Evolutionary conservation across 1,140 invertebrate species (phyloP).

Genomic region (Philotrypesis tridentata): DNA sequence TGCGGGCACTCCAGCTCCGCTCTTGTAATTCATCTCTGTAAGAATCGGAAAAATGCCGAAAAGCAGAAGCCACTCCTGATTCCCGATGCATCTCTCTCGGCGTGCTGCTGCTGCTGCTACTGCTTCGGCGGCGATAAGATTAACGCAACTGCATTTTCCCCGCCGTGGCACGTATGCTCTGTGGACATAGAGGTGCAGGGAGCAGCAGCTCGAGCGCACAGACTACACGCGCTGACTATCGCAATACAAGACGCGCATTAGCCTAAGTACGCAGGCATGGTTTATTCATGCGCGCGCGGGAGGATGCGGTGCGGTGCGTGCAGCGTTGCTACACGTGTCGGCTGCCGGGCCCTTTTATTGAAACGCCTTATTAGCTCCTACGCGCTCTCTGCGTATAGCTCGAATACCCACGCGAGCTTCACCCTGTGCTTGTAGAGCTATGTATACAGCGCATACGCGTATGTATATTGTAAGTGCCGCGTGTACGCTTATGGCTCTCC

Average conservation of each 20-base stretch:
- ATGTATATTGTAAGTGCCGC: no score
- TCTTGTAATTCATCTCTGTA: no score
- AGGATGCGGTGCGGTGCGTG: no score
- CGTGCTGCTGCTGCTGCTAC: no score
- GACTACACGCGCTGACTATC: neutral
- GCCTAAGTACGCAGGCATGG: neutral
- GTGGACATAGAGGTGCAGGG: no score
- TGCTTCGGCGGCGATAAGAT: neutral
- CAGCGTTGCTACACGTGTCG: neutral
- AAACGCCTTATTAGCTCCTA: neutral
- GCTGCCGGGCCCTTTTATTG: neutral
- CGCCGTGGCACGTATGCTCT: no score
- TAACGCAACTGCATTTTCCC: no score
- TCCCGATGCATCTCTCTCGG: no score
- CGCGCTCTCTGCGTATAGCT: neutral
- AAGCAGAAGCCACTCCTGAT: neutral
- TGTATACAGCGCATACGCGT: no score
- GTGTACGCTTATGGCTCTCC: no score
- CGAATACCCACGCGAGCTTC: neutral
- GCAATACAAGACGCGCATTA: neutral
- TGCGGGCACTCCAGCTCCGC: no score
- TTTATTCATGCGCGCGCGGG: conserved; percentile 3
- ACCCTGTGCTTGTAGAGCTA: no score
- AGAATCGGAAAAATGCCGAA: neutral
- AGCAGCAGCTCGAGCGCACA: neutral